Conservation (phyloP, 2,888 invertebrate genomes). For the Thymelicus acteon region DNA sequence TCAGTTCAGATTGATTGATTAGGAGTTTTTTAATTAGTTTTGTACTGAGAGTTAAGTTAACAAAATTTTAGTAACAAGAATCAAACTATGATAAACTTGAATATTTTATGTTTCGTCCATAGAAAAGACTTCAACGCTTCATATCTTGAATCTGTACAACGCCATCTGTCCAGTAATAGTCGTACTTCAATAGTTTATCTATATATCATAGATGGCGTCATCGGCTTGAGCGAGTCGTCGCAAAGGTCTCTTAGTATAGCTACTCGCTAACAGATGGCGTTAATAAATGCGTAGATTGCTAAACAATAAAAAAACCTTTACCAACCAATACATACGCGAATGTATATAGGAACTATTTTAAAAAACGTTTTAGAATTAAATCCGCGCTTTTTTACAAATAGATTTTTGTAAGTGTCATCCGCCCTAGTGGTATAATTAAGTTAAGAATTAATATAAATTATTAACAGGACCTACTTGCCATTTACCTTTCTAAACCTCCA, state of each 20-base stretch:
- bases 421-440: too few species aligned
- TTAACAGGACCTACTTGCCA: too few species aligned
- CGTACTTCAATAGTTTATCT: conserved; percentile 29
- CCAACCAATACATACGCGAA: too few species aligned
- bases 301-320: too few species aligned
- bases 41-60: background rate
- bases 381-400: too few species aligned
- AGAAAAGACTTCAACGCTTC: conserved; percentile 69
- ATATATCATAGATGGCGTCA: background rate
- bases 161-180: conserved; percentile 46
- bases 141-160: conserved; percentile 11
- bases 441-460: too few species aligned
- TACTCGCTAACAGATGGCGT: conserved; percentile 58
- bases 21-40: background rate
- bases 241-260: conserved; percentile 35
- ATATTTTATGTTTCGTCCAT: conserved; percentile 23
- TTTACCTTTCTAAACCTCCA: too few species aligned
- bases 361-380: too few species aligned
- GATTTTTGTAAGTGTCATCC: too few species aligned
- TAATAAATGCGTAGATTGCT: background rate
- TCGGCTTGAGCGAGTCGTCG: background rate
- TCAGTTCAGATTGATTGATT: background rate
- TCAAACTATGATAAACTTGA: too few species aligned
- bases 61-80: too few species aligned
- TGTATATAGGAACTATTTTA: too few species aligned